Evolutionary conservation across 2,888 invertebrate species (phyloP).

Genomic region (Netelia inedita): DNA sequence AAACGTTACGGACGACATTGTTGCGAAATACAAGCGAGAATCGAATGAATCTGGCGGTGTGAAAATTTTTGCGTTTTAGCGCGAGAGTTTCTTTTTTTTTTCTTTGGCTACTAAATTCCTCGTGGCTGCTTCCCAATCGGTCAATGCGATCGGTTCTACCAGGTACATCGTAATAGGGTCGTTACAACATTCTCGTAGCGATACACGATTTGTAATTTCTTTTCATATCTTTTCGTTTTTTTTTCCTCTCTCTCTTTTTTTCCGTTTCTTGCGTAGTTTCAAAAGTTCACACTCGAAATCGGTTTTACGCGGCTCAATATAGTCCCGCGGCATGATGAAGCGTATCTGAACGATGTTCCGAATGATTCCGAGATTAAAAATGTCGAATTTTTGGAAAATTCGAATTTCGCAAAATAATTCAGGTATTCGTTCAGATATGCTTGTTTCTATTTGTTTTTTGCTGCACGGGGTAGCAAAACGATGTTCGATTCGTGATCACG

Average conservation of each 20-base stretch:
- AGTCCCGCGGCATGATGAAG: not conserved
- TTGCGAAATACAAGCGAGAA: constrained; percentile 51
- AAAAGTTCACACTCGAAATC: constrained; percentile 48
- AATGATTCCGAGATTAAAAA: no score
- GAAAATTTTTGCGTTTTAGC: constrained; percentile 28
- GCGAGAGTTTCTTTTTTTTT: constrained; percentile 41
- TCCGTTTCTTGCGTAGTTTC: constrained; percentile 21
- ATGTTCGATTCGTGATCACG: constrained; percentile 30
- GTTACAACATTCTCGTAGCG: constrained; percentile 69
- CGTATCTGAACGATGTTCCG: no score
- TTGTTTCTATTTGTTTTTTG: constrained; percentile 2
- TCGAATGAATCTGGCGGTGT: constrained; percentile 24
- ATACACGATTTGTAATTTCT: constrained; percentile 63
- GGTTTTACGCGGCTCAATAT: constrained; percentile 55
- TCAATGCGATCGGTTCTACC: constrained; percentile 81
- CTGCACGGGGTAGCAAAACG: not conserved
- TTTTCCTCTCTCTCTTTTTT: constrained; percentile 39
- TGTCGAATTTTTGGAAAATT: no score
- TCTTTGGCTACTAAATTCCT: constrained; percentile 78
- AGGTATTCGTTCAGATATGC: not conserved
- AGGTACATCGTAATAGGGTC: constrained; percentile 83
- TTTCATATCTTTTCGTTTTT: constrained; percentile 27
- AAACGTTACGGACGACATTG: constrained; percentile 36
- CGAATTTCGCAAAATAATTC: not conserved
- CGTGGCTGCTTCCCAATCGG: constrained; percentile 78